Conservation (phyloP, 2,888 invertebrate genomes). For the Agriopis aurantiaria region DNA sequence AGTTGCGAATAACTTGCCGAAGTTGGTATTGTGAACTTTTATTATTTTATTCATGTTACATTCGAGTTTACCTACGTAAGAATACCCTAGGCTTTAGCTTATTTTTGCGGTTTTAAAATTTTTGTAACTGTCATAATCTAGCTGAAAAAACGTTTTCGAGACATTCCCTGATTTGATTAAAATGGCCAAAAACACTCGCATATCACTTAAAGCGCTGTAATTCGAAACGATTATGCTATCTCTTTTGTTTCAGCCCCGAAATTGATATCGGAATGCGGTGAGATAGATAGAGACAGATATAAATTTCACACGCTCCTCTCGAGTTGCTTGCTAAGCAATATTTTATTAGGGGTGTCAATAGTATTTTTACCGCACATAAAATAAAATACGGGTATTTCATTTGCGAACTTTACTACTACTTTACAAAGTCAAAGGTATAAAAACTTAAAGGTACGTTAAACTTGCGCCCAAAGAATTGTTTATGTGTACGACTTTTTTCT, state of each 20-base stretch:
- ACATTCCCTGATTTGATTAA: not conserved
- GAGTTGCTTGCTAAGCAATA: constrained; percentile 58
- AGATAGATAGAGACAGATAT: constrained; percentile 70
- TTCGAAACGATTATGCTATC: constrained; percentile 49
- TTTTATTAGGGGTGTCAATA: constrained; percentile 62
- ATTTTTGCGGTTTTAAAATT: too few species aligned
- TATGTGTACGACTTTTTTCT: too few species aligned
- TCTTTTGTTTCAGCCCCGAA: constrained; percentile 58
- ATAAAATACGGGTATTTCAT: too few species aligned
- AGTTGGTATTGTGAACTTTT: not conserved
- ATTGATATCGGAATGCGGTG: constrained; percentile 37
- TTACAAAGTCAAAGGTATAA: too few species aligned
- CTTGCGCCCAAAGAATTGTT: too few species aligned
- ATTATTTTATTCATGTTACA: not conserved
- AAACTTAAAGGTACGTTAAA: not conserved
- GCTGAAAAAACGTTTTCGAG: too few species aligned
- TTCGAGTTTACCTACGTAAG: too few species aligned
- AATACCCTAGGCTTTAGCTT: too few species aligned
- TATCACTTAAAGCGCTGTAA: constrained; percentile 49
- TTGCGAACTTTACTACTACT: too few species aligned
- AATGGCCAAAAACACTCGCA: not conserved
- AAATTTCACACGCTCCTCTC: constrained; percentile 61
- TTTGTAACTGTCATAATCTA: too few species aligned
- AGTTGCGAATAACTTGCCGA: not conserved
- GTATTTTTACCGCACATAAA: not conserved